A percentile compares a stretch with the other conserved stretches of the same genome.
These are phyloP conservation scores for Prunella strophiata DNA, from an alignment of 2,797 vertebrate genomes.

Conservation along the genomic window DNA sequence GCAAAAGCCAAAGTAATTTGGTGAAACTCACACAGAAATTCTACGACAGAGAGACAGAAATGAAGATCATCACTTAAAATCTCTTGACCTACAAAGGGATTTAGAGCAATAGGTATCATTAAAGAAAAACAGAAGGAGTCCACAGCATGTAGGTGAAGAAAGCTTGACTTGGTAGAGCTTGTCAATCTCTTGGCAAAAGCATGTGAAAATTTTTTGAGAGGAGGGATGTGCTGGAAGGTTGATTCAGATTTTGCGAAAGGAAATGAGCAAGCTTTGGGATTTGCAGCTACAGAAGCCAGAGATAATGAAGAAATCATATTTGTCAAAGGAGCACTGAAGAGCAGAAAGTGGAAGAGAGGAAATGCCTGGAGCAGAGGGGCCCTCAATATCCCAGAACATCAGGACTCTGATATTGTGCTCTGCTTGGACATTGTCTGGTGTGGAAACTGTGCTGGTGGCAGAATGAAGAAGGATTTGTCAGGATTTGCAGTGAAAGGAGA, in stretches of 20 bases:
- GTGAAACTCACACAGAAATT: slow-evolving; percentile 19
- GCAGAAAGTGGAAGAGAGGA: not conserved
- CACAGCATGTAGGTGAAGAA: not conserved
- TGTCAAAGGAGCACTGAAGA: not conserved
- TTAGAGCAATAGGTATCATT: not conserved
- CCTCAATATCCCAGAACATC: not conserved
- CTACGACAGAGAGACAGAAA: not conserved
- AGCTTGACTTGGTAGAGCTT: slow-evolving; percentile 14
- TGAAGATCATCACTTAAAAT: slow-evolving; percentile 14
- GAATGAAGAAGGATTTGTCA: slow-evolving; percentile 1
- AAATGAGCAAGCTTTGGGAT: slow-evolving; percentile 18
- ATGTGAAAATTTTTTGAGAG: slow-evolving; percentile 11
- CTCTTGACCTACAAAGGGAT: slow-evolving; percentile 21
- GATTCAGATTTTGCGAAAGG: slow-evolving; percentile 12
- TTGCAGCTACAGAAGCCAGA: slow-evolving; percentile 3
- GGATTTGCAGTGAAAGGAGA: not conserved
- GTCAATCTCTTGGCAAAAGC: slow-evolving; percentile 36
- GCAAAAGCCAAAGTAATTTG: slow-evolving; percentile 9
- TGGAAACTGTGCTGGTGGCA: not conserved
- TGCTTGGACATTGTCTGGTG: not conserved
- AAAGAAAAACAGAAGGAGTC: not conserved
- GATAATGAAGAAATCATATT: not conserved
- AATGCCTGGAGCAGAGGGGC: not conserved
- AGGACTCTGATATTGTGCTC: not conserved
- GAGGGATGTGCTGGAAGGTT: slow-evolving; percentile 15